Conservation (phyloP, 2,797 vertebrate species). For the Scomberomorus guttatus region DNA sequence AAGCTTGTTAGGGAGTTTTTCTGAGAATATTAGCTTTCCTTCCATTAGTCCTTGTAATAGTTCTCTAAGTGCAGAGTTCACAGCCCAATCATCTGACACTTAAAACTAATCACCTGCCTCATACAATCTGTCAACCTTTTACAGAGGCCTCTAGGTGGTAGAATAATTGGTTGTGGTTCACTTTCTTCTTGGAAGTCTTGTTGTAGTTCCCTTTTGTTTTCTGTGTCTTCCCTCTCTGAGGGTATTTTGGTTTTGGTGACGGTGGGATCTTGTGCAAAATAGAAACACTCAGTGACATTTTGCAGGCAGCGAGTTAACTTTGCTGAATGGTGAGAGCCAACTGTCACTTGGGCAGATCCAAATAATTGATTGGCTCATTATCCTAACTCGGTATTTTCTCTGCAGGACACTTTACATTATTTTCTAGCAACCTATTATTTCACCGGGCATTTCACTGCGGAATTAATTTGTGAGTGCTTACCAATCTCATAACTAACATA, state of each 20-base stretch:
- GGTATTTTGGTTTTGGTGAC: constrained; percentile 61
- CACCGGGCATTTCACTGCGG: constrained; percentile 56
- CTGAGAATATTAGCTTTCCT: constrained; percentile 63
- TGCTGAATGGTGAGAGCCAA: constrained; percentile 53
- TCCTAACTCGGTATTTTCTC: constrained; percentile 62
- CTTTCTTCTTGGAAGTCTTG: constrained; percentile 68
- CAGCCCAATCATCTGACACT: constrained; percentile 77
- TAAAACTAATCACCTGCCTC: constrained; percentile 78
- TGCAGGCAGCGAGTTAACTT: constrained; percentile 47
- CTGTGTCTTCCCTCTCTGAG: constrained; percentile 45
- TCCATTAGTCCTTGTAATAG: constrained; percentile 66
- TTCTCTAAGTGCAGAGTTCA: constrained; percentile 74
- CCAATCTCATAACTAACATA: constrained; percentile 50
- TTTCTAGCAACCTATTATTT: constrained; percentile 63
- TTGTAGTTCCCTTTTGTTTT: constrained; percentile 64
- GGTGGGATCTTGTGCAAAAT: constrained; percentile 46
- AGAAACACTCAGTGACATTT: constrained; percentile 60
- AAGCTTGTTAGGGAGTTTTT: constrained; percentile 70
- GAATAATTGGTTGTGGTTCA: constrained; percentile 80
- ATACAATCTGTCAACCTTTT: constrained; percentile 74
- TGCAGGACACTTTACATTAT: constrained; percentile 58
- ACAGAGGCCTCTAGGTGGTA: constrained; percentile 72
- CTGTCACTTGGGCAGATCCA: constrained; percentile 71
- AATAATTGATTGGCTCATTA: constrained; percentile 79
- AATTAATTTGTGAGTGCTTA: constrained; percentile 56